phyloP scores from a whole-genome alignment of 2,113 vertebrate genomes.

The Brachirus orientalis region DNA sequence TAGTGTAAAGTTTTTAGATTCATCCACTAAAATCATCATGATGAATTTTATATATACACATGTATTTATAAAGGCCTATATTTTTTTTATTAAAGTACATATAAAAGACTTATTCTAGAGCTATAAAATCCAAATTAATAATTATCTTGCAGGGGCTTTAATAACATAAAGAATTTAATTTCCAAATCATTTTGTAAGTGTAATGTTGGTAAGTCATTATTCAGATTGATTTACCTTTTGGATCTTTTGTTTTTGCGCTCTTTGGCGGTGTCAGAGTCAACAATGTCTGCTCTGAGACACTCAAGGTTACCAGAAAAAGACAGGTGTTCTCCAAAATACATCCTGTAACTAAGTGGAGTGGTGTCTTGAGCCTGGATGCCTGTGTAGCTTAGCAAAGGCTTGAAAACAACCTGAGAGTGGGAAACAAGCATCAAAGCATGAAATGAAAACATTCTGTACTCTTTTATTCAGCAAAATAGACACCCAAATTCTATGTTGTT shows the following conservation, averaged over 20 bases:
- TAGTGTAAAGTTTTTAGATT: no score
- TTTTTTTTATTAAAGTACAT: no score
- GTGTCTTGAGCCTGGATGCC: conserved; percentile 95
- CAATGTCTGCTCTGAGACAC: conserved; percentile 96
- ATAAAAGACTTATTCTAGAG: no score
- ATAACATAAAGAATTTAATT: neutral
- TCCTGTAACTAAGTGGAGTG: conserved; percentile 92
- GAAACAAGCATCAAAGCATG: neutral
- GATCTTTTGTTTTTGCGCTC: conserved; percentile 92
- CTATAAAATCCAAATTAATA: no score
- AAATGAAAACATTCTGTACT: conserved; percentile 1
- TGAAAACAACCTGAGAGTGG: conserved; percentile 92
- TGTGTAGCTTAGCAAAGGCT: conserved; percentile 92
- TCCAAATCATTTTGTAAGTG: no score
- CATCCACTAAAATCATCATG: no score
- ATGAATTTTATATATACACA: no score
- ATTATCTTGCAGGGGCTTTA: no score
- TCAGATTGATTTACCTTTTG: conserved; percentile 82
- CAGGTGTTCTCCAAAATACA: conserved; percentile 97
- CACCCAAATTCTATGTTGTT: no score
- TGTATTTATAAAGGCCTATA: no score
- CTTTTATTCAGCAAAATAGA: no score
- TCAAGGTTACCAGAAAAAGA: conserved; percentile 97
- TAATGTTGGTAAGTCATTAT: neutral
- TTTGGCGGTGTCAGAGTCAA: conserved; percentile 97